These are phyloP conservation scores for Tachycineta bicolor DNA, from an alignment of 2,113 vertebrate species.

Conservation along the genomic window DNA sequence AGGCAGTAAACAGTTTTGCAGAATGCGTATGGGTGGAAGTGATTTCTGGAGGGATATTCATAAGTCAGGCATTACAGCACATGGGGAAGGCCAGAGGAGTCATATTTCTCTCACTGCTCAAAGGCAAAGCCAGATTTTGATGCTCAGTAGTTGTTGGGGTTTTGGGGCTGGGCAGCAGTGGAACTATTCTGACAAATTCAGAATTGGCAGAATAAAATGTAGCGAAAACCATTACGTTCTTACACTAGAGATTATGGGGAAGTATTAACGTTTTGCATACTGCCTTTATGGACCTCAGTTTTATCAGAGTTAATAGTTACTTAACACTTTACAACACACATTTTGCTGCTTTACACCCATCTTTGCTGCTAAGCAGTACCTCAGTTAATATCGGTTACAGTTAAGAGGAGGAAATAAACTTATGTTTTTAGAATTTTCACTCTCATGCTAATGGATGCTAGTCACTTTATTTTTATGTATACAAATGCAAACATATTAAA, in stretches of 20 bases:
- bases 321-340: not conserved
- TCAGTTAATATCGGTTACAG: not conserved
- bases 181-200: not conserved
- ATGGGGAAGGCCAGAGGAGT: not conserved
- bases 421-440: not conserved
- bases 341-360: not conserved
- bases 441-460: not conserved
- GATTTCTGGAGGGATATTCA: not conserved
- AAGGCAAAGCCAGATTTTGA: not conserved
- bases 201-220: not conserved
- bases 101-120: not conserved
- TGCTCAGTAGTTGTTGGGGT: not conserved
- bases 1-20: not conserved
- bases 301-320: not conserved
- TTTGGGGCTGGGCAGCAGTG: not conserved
- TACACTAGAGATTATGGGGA: not conserved
- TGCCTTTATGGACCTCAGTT: not conserved
- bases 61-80: not conserved
- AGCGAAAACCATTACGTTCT: not conserved
- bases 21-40: not conserved
- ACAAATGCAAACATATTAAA: not conserved
- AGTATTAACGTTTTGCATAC: not conserved
- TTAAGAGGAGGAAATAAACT: not conserved
- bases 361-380: not conserved
- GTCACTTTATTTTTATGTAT: not conserved